These are phyloP conservation scores for Zophobas morio DNA, from an alignment of 1,140 invertebrate genomes.

Conservation along the genomic window DNA sequence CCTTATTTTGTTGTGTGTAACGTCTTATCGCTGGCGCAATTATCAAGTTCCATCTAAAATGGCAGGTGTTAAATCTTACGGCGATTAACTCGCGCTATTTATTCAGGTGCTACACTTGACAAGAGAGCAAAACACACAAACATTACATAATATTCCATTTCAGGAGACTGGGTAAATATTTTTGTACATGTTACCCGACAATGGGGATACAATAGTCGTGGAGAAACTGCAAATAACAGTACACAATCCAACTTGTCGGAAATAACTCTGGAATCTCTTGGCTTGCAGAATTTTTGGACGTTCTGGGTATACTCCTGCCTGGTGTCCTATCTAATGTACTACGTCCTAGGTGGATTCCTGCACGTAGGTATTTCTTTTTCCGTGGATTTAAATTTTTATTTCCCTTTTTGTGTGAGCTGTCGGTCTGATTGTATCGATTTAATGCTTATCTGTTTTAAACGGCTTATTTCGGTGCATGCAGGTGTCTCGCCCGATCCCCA, in stretches of 20 bases:
- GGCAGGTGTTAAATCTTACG: constrained; percentile 9
- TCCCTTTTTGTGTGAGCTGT: not conserved
- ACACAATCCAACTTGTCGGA: constrained; percentile 47
- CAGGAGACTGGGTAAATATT: constrained; percentile 78
- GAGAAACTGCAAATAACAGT: constrained; percentile 50
- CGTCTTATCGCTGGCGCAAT: not conserved
- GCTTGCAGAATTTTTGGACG: constrained; percentile 69
- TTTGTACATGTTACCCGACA: constrained; percentile 73
- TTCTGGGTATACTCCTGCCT: constrained; percentile 69
- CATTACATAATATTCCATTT: constrained; percentile 50
- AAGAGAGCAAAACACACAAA: not conserved
- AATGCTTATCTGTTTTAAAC: constrained; percentile 16
- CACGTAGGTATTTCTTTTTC: constrained; percentile 71
- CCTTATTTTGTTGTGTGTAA: too few relatives aligned
- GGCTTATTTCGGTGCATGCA: constrained; percentile 17
- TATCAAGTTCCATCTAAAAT: not conserved
- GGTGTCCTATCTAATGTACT: constrained; percentile 74
- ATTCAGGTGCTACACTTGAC: constrained; percentile 1
- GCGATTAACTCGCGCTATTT: not conserved
- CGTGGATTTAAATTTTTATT: too few relatives aligned
- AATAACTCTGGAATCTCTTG: constrained; percentile 67
- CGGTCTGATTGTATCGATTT: not conserved
- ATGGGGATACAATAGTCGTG: constrained; percentile 67
- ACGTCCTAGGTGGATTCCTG: constrained; percentile 75
- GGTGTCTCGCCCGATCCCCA: constrained; percentile 1